A percentile compares a stretch with the other conserved stretches of the same genome.
Conservation (phyloP, 2,113 vertebrate genomes). For the Ibidorhyncha struthersii region DNA sequence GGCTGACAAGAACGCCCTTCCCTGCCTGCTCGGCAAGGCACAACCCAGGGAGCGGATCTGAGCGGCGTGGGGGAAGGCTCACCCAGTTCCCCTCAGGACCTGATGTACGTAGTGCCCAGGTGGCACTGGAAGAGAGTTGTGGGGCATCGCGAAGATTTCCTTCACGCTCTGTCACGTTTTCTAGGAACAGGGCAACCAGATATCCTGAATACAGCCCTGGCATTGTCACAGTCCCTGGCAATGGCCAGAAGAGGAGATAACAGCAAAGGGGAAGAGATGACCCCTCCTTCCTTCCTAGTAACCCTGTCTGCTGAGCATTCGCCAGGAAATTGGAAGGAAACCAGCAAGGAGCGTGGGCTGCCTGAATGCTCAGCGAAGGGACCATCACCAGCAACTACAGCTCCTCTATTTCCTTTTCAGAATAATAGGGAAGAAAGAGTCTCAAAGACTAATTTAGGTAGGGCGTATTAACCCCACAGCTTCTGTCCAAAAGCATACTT, state of each 20-base stretch:
- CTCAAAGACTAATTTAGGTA: neutral
- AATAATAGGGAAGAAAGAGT: neutral
- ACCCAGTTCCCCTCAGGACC: neutral
- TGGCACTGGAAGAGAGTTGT: neutral
- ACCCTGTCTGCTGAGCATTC: neutral
- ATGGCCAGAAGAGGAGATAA: neutral
- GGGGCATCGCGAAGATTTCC: neutral
- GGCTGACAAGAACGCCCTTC: neutral
- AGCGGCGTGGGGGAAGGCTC: fast-evolving
- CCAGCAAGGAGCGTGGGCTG: neutral
- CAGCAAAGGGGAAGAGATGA: neutral
- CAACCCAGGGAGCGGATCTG: neutral
- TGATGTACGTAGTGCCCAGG: fast-evolving
- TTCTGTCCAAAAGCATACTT: neutral
- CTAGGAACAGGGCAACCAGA: neutral
- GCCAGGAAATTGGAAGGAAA: neutral
- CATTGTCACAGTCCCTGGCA: neutral
- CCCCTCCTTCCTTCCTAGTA: neutral
- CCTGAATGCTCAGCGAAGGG: neutral
- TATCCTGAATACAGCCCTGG: neutral
- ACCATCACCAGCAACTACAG: neutral
- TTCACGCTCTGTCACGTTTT: fast-evolving
- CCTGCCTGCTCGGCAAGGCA: fast-evolving
- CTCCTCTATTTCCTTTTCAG: neutral
- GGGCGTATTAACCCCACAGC: neutral